A percentile compares a stretch with the other conserved stretches of the same genome.
These are phyloP conservation scores for Himantopus leucocephalus DNA, from an alignment of 2,113 vertebrate species.

Conservation along the genomic window DNA sequence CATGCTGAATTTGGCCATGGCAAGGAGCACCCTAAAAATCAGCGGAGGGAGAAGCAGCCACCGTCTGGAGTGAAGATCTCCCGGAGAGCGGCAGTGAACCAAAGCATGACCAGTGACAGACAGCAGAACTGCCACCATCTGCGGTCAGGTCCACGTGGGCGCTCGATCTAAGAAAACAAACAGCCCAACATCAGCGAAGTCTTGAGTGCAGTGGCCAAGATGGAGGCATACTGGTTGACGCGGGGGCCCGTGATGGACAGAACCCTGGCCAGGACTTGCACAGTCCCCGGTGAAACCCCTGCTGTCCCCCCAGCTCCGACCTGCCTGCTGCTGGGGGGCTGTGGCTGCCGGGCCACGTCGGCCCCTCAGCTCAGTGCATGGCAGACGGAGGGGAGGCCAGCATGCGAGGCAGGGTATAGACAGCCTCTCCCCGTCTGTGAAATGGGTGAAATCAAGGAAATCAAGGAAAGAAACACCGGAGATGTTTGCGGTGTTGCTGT, in stretches of 20 bases:
- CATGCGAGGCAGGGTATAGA: fast-evolving
- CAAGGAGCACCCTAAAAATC: not conserved
- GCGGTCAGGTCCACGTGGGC: fast-evolving
- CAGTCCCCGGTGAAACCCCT: not conserved
- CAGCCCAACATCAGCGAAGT: fast-evolving
- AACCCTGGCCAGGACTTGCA: not conserved
- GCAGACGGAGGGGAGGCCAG: not conserved
- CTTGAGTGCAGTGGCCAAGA: fast-evolving
- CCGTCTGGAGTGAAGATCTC: not conserved
- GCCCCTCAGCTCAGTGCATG: not conserved
- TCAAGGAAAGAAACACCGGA: not conserved
- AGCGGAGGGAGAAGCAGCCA: not conserved
- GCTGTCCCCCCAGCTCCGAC: not conserved
- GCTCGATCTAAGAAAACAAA: not conserved
- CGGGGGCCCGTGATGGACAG: not conserved
- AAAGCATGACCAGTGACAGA: fast-evolving
- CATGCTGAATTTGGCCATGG: not conserved
- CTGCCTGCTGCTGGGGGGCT: not conserved
- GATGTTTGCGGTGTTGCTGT: not conserved
- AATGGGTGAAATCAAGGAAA: not conserved
- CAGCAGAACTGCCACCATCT: not conserved
- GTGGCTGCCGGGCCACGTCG: fast-evolving
- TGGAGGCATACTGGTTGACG: not conserved
- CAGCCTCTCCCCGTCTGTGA: not conserved
- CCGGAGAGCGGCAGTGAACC: not conserved